Base-by-base conservation (phyloP, 1,140 invertebrate genomes). In the Popillia japonica region DNA sequence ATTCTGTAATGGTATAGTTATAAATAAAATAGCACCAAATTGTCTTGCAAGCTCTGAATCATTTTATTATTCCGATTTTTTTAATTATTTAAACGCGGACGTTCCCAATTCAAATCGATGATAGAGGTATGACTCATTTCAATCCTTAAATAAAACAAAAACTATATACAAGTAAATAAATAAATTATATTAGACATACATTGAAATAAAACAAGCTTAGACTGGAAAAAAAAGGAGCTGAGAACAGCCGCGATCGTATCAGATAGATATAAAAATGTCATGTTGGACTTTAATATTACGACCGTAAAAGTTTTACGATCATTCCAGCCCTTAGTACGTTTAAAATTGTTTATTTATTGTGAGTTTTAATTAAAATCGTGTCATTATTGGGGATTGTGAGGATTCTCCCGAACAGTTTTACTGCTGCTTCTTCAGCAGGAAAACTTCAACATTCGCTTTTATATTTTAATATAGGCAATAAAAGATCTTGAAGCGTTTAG, bases 211-310 rank as follows among this genome's bases (percentile, higher is more conserved):
- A 55, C 6, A 17, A 17, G n/a, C 44, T 17, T 17, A 55, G 17
- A 55, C 11, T 17, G 48, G 17, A 55, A 7, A 17, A 55, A 7
- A 17, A 6, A 55, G 17, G 42, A 10, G 2, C 42, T 14, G 17
- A 55, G 17, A 55, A 17, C 6, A 55, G 48, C n/a, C 14, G 17
- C 48, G 48, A 55, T 55, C 17, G 11, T 72, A 72, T 72, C 64
- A 22, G 22, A 72, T 72, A 40, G 20, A 77, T 41, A 77, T 72
- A 81, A 81, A 77, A 79, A 55, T 55, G 17, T 72, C 80, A 68
- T n/a, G 48, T 75, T 79, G 73, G 59, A 81, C 80, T 81, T 79
- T 78, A 80, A 79, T 81, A 80, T 73, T 40, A 74, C 76, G 40
- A 40, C 34, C 64, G 64, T 72, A 34, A 72, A 72, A 72, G 17